Evolutionary conservation across 2,888 invertebrate species (phyloP), one percentile per base, ranked within the genome.

Genomic region (Dione juno): DNA sequence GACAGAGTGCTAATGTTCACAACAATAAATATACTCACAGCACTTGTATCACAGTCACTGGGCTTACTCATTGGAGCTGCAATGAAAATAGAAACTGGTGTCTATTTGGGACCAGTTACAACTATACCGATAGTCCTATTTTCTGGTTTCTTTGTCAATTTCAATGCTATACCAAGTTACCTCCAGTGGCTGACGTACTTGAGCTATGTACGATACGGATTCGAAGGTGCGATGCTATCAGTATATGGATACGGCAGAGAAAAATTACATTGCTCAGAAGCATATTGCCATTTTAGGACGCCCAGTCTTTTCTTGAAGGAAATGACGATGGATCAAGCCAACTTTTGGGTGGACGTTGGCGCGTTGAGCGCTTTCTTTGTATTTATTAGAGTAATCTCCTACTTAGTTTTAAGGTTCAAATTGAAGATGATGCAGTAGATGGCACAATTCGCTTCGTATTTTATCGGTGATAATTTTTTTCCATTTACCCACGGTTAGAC

Each of bases 71-170:
- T 99, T 77, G 98, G 99, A 66, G 98, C 98, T 73, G 98, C 96
- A 35, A 97, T 98, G 94, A 96, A 96, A 83, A 95, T 98, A 65
- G 97, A 98, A 86, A 95, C 95, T 13, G 96, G 96, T 0, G 96
- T 96, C 43, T 96, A 96, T 80, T 85, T 95, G 14, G 98, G 98
- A 6, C 98, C 98, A 40, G 97, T 98, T 48, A 96, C 97, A 73
- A 96, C 97, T 66, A 98, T 98, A 77, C 98, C 98, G 13, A 96
- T 98, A 69, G 96, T 98, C 59, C 94, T 98, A 41, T 98, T 98
- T 92, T 98, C 98, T 43, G 98, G 98, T 9, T 98, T 98, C 94
- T 98, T 98, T 89, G 97, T 98, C 61, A 98, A 97, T 86, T 96
- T 98, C 87, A 96, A 97, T 85, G 98, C 98, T 52, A 97, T 98